Evolutionary conservation across 2,888 invertebrate genomes (phyloP), one percentile per base, ranked within the genome.

Genomic region (Dexiosoma caninum): DNA sequence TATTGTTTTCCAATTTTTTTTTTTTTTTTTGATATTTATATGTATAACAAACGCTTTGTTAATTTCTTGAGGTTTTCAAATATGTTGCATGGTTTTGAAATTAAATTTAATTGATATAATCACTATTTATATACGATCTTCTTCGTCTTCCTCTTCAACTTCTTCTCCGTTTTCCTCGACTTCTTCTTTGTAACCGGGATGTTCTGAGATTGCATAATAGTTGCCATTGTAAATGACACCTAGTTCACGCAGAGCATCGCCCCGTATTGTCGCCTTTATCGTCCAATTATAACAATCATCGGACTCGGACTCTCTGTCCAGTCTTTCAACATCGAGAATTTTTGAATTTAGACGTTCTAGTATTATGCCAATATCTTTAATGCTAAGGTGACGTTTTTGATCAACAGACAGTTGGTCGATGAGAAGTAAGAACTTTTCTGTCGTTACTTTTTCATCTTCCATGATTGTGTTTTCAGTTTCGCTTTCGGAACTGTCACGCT

Each of bases 241-340:
- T 83, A 97, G 92, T 91, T 97, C 97, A 76, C 97, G 93, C 86
- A 97, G 91, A 86, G 96, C 95, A 91, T 97, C 97, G 66, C 97
- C 97, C 82, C 96, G 93, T 89, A 97, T 97, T 86, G 97, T 96
- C 86, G 97, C 97, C 91, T 97, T 97, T 92, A 97, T 97, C 91
- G 97, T 97, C 97, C 97, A 97, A 91, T 97, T 97, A 92, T 96
- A 96, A 90, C 96, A 96, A 91, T 97, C 97, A 91, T 96, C 96
- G 90, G 96, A 96, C 90, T 97, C 97, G 85, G 95, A 95, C 90
- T 97, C 97, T 78, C 97, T 93, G 90, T 97, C 97, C 85, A 97
- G 92, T 84, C 96, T 93, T 91, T 97, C 97, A 85, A 97, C 97
- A 91, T 97, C 97, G 83, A 97, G 92, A 86, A 97, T 97, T 91